A percentile compares a stretch with the other conserved stretches of the same genome.
Conservation (phyloP, 2,797 vertebrate genomes). For the Cottoperca gobio region DNA sequence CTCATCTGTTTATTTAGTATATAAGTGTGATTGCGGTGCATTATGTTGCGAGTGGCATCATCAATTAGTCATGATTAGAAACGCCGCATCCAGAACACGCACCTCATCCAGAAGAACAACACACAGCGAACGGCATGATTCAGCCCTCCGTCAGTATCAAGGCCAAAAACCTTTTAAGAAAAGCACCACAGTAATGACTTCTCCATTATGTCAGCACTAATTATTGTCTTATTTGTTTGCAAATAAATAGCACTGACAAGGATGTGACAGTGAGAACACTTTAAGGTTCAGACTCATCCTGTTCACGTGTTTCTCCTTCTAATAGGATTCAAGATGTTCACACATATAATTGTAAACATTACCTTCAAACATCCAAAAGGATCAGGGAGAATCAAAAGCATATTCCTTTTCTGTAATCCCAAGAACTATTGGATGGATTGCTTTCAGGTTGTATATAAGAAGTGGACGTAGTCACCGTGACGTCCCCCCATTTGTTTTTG, state of each 20-base stretch:
- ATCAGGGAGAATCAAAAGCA: not conserved
- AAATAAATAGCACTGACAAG: conserved; percentile 19
- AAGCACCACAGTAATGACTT: not conserved
- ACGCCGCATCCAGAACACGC: conserved; percentile 13
- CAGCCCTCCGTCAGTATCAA: conserved; percentile 3
- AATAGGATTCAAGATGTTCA: not conserved
- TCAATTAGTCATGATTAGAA: conserved; percentile 44
- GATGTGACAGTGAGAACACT: not conserved
- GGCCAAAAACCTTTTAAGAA: not conserved
- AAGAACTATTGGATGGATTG: not conserved
- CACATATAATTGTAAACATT: not conserved
- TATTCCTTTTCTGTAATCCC: not conserved
- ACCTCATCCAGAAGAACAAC: conserved; percentile 3
- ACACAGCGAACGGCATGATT: not conserved
- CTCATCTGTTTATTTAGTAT: too few species aligned
- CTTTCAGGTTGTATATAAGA: not conserved
- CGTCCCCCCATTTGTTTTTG: too few species aligned
- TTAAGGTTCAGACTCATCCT: not conserved
- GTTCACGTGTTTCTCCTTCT: not conserved
- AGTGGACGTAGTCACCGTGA: too few species aligned
- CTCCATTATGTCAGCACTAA: conserved; percentile 1
- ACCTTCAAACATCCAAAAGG: not conserved
- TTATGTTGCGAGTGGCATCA: conserved; percentile 16
- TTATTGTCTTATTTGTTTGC: not conserved
- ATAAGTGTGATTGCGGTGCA: conserved; percentile 12